Evolutionary conservation across 1,140 invertebrate species (phyloP).

Genomic region (Hyles vespertilio): DNA sequence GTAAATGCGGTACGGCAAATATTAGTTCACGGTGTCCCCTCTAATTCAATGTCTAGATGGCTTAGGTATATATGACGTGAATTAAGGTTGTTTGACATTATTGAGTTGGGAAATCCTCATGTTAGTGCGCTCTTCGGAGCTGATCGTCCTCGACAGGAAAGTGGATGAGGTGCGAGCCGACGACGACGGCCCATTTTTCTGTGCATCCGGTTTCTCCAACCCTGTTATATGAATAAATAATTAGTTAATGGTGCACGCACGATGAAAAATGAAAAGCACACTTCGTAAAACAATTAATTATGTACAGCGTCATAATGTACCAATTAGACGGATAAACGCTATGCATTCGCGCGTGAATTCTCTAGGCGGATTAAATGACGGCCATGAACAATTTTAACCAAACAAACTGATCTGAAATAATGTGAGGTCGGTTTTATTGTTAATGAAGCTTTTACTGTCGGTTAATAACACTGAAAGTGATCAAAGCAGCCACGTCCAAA

Average conservation of each 20-base stretch:
- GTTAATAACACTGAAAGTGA: conserved; percentile 10
- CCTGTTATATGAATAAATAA: conserved; percentile 42
- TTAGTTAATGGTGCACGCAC: conserved; percentile 11
- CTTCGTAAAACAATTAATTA: no score
- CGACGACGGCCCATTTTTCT: conserved; percentile 52
- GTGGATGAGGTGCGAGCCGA: conserved; percentile 61
- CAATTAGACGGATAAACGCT: no score
- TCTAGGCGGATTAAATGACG: no score
- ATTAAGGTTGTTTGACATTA: conserved; percentile 38
- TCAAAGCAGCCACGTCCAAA: conserved; percentile 20
- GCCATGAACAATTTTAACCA: no score
- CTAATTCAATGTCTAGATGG: no score
- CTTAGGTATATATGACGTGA: no score
- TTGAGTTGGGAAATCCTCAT: conserved; percentile 39
- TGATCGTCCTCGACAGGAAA: conserved; percentile 63
- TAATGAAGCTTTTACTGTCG: conserved; percentile 14
- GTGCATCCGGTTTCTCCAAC: conserved; percentile 55
- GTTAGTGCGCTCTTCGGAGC: conserved; percentile 57
- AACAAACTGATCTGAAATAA: no score
- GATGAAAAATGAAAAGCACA: no score
- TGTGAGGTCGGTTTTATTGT: conserved; percentile 2
- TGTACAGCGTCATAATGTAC: no score
- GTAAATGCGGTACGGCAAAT: no score
- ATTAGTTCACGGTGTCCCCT: no score
- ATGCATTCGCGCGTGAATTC: no score